Percentiles rank a stretch among this genome's conserved stretches.
Conservation (phyloP, 1,140 invertebrate species). For the Drosophila saltans region DNA sequence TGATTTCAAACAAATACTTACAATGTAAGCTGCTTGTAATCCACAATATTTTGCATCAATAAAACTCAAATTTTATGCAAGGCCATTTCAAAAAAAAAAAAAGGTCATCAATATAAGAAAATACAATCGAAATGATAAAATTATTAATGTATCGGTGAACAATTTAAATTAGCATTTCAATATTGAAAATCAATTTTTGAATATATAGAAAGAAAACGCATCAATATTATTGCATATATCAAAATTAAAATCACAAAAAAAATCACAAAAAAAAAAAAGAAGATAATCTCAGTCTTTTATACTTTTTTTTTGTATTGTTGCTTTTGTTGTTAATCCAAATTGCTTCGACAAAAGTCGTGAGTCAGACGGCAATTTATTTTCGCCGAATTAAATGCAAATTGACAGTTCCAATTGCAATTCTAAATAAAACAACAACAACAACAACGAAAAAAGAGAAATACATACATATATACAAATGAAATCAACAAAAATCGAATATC, state of each 20-base stretch:
- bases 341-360: conserved; percentile 60
- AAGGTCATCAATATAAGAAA: conserved; percentile 26
- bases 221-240: conserved; percentile 8
- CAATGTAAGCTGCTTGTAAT: conserved; percentile 48
- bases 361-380: conserved; percentile 78
- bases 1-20: neutral
- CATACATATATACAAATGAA: conserved; percentile 6
- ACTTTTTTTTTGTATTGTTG: neutral
- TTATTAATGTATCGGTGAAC: conserved; percentile 44
- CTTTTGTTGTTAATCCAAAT: conserved; percentile 48
- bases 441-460: conserved; percentile 13
- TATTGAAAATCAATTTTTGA: conserved; percentile 49
- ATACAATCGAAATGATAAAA: conserved; percentile 21
- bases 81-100: conserved; percentile 53
- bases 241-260: conserved; percentile 1
- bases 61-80: conserved; percentile 47
- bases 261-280: conserved; percentile 28
- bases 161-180: conserved; percentile 63
- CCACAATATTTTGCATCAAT: conserved; percentile 42
- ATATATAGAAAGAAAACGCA: neutral
- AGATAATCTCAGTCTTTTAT: conserved; percentile 53
- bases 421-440: conserved; percentile 24
- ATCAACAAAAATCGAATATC: conserved; percentile 53
- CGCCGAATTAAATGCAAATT: conserved; percentile 80
- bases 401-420: conserved; percentile 79